phyloP scores from a whole-genome alignment of 2,888 invertebrate genomes.

The Pterostichus niger region DNA sequence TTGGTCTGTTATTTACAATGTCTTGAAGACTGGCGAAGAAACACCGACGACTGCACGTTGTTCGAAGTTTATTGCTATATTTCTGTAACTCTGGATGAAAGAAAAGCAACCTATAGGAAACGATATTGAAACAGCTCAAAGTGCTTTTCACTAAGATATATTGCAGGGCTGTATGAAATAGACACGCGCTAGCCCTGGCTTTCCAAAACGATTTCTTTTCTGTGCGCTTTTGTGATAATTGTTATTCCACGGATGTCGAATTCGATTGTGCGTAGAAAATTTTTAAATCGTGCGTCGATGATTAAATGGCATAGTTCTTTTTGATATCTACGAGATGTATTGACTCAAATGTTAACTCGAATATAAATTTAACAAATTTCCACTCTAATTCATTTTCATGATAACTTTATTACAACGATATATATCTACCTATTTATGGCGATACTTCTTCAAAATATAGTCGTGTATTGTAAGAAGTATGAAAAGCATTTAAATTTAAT shows the following conservation, averaged over 20 bases:
- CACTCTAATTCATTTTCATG: slow-evolving; percentile 18
- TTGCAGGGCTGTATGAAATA: slow-evolving; percentile 55
- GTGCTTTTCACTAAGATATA: slow-evolving; percentile 58
- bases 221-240: slow-evolving; percentile 37
- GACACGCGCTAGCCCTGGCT: slow-evolving; percentile 37
- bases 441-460: too few relatives aligned
- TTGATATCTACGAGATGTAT: slow-evolving; percentile 26
- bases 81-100: slow-evolving; percentile 54
- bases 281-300: slow-evolving; percentile 38
- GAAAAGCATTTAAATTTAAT: too few relatives aligned
- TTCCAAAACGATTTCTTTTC: slow-evolving; percentile 37
- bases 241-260: slow-evolving; percentile 54
- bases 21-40: background rate
- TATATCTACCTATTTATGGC: too few relatives aligned
- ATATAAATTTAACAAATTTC: slow-evolving; percentile 25
- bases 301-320: slow-evolving; percentile 10
- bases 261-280: slow-evolving; percentile 55
- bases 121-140: slow-evolving; percentile 58
- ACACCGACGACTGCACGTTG: slow-evolving; percentile 40
- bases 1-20: slow-evolving; percentile 37
- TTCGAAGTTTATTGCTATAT: slow-evolving; percentile 53
- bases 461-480: too few relatives aligned
- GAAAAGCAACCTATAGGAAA: slow-evolving; percentile 34
- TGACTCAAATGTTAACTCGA: background rate
- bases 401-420: slow-evolving; percentile 1